Conservation (phyloP, 2,797 vertebrate species). For the Etheostoma perlongum region DNA sequence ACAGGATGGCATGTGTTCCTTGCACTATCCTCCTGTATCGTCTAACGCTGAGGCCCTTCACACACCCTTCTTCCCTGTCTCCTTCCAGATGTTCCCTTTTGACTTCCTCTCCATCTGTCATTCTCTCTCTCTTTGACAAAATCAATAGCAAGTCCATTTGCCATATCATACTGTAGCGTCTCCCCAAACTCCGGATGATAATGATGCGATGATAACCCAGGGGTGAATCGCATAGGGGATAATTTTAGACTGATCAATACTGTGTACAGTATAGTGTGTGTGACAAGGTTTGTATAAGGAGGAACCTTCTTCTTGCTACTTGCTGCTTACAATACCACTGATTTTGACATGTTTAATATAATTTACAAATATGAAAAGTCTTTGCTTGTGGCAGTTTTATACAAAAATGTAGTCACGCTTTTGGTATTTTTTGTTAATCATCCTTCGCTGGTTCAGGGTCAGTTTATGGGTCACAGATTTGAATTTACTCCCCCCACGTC, state of each 20-base stretch:
- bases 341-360: conserved; percentile 8
- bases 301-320: conserved; percentile 21
- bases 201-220: conserved; percentile 87
- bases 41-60: conserved; percentile 69
- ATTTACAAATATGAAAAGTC: neutral
- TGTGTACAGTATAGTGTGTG: conserved; percentile 62
- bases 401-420: conserved; percentile 6
- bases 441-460: conserved; percentile 53
- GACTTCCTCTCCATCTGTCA: conserved; percentile 79
- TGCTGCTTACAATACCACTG: neutral
- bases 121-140: conserved; percentile 75
- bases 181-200: conserved; percentile 85
- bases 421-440: conserved; percentile 27
- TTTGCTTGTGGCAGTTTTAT: neutral
- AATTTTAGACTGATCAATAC: conserved; percentile 85
- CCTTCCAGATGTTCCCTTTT: conserved; percentile 77
- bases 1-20: conserved; percentile 29
- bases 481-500: conserved; percentile 60
- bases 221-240: conserved; percentile 74
- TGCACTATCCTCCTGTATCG: conserved; percentile 64
- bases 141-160: conserved; percentile 89
- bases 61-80: conserved; percentile 60
- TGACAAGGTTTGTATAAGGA: conserved; percentile 61
- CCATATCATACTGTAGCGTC: conserved; percentile 82
- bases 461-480: conserved; percentile 58